Conservation (phyloP, 2,113 vertebrate species). For the Cynocephalus volans region DNA sequence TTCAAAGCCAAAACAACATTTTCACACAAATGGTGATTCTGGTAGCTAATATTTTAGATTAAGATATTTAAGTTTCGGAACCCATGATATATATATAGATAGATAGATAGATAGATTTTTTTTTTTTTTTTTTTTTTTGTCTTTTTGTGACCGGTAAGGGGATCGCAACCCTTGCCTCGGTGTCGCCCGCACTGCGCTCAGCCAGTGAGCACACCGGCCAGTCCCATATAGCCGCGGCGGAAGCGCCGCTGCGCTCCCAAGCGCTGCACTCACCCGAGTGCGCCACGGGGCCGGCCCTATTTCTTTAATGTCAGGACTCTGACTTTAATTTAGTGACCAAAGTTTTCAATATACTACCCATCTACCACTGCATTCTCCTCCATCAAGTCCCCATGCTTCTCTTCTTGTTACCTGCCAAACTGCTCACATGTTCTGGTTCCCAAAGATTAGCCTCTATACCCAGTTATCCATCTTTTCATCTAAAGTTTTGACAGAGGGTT, state of each 20-base stretch:
- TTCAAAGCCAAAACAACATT: slow-evolving; percentile 49
- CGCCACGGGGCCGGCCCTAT: no score
- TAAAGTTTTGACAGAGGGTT: slow-evolving; percentile 42
- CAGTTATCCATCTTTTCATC: background rate
- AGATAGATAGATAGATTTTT: no score
- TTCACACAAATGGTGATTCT: slow-evolving; percentile 41
- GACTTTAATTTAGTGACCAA: slow-evolving; percentile 62
- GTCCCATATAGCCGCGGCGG: no score
- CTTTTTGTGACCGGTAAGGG: no score
- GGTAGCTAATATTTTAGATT: slow-evolving; percentile 62
- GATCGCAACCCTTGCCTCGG: no score
- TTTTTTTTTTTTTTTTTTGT: no score
- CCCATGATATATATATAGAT: background rate
- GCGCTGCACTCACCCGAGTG: no score
- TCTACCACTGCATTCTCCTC: background rate
- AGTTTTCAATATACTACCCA: slow-evolving; percentile 36
- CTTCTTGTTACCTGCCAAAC: slow-evolving; percentile 15
- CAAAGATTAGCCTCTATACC: background rate
- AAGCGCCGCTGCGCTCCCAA: no score
- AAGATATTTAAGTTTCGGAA: slow-evolving; percentile 44
- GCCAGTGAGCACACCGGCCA: no score
- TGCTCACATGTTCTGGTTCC: background rate
- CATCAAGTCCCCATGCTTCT: background rate
- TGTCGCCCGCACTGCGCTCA: no score
- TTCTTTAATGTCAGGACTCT: slow-evolving; percentile 49